Percentiles rank a stretch among this genome's conserved stretches.
These are phyloP conservation scores for Melipona bicolor DNA, from an alignment of 2,888 invertebrate species.

Conservation along the genomic window DNA sequence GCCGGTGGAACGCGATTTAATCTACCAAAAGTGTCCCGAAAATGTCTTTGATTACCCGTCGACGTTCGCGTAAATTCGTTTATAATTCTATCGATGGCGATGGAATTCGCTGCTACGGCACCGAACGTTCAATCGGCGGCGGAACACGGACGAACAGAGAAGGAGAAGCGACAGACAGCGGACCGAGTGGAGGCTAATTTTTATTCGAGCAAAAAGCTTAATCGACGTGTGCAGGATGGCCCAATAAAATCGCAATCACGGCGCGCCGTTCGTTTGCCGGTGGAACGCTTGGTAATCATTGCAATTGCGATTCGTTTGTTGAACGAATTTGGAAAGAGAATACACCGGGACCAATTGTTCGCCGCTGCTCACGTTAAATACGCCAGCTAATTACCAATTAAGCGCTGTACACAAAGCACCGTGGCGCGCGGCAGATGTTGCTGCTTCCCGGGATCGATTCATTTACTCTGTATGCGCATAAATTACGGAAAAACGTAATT, in stretches of 20 bases:
- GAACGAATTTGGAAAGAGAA: constrained; percentile 68
- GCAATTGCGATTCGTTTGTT: constrained; percentile 65
- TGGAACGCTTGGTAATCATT: constrained; percentile 59
- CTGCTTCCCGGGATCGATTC: constrained; percentile 52
- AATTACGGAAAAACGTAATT: constrained; percentile 50
- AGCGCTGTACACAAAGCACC: constrained; percentile 60
- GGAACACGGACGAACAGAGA: not conserved
- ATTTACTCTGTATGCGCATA: constrained; percentile 60
- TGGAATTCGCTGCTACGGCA: not conserved
- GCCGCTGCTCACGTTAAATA: constrained; percentile 67
- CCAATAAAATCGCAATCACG: constrained; percentile 65
- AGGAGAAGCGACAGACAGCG: not conserved
- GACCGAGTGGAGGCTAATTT: constrained; percentile 22
- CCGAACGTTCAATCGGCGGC: not conserved
- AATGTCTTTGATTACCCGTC: not conserved
- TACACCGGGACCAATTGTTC: constrained; percentile 52
- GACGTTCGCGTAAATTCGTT: not conserved
- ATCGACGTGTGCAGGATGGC: constrained; percentile 48
- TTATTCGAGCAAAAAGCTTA: constrained; percentile 58
- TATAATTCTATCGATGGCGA: not conserved
- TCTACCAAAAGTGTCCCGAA: not conserved
- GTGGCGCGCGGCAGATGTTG: constrained; percentile 49
- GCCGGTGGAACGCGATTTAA: not conserved
- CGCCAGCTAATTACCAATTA: constrained; percentile 70
- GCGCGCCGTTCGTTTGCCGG: constrained; percentile 20